A percentile compares a stretch with the other conserved stretches of the same genome.
phyloP scores from a whole-genome alignment of 2,888 invertebrate genomes.

The Cephalotes varians region DNA sequence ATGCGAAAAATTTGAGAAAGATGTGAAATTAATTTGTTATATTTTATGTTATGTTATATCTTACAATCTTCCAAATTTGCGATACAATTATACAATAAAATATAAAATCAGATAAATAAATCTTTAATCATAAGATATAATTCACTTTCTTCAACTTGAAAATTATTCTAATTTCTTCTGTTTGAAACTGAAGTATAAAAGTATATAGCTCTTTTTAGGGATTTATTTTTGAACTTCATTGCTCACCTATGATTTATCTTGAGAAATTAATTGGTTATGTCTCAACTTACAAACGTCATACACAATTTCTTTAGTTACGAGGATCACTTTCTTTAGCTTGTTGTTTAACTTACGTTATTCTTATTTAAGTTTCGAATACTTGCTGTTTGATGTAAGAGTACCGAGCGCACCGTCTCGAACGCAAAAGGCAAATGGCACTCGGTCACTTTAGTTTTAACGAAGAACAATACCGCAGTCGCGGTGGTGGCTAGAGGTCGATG shows the following conservation, averaged over 20 bases:
- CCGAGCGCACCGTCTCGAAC: conserved; percentile 63
- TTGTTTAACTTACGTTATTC: background rate
- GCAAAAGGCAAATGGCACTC: conserved; percentile 76
- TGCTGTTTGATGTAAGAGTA: background rate
- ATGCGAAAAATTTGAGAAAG: background rate
- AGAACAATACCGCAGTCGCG: conserved; percentile 59
- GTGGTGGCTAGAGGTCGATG: conserved; percentile 78
- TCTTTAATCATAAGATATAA: background rate
- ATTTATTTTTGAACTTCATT: background rate
- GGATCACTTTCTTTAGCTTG: background rate
- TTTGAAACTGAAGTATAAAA: background rate
- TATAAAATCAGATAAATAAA: background rate
- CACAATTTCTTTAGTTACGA: background rate
- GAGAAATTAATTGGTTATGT: background rate
- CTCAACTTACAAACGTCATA: background rate
- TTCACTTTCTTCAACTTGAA: background rate
- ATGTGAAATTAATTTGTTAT: background rate
- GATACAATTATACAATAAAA: background rate
- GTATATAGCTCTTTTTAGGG: background rate
- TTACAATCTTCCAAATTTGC: background rate
- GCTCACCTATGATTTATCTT: background rate
- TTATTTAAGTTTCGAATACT: conserved; percentile 8
- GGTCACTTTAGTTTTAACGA: conserved; percentile 66
- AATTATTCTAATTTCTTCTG: background rate
- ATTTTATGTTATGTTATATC: background rate